phyloP scores from a whole-genome alignment of 2,113 vertebrate species.

The Octodon degus region DNA sequence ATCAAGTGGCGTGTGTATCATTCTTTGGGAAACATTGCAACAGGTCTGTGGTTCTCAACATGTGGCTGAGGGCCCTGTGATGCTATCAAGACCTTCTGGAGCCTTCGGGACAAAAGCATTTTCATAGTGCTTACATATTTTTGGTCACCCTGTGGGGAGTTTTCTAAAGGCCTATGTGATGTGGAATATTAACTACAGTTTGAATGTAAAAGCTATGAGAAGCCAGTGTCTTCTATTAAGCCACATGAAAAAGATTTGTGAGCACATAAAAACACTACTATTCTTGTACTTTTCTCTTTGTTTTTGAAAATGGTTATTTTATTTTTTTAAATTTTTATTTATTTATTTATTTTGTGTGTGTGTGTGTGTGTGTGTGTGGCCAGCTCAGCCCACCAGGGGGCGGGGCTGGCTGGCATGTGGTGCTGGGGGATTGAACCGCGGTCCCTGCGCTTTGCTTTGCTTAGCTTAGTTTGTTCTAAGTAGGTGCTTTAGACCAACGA shows the following conservation, averaged over 20 bases:
- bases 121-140: not conserved
- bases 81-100: too few relatives aligned
- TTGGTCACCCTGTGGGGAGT: not conserved
- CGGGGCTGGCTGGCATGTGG: too few relatives aligned
- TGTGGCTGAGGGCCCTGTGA: not conserved
- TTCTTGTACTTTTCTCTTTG: not conserved
- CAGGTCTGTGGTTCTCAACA: not conserved
- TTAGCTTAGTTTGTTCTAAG: too few relatives aligned
- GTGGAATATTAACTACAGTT: not conserved
- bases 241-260: not conserved
- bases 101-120: not conserved
- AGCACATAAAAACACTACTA: not conserved
- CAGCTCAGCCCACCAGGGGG: too few relatives aligned
- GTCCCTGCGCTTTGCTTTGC: too few relatives aligned
- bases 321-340: too few relatives aligned
- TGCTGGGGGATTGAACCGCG: too few relatives aligned
- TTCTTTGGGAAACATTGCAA: not conserved
- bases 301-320: not conserved
- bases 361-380: too few relatives aligned
- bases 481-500: too few relatives aligned
- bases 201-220: not conserved
- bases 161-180: not conserved
- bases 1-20: not conserved
- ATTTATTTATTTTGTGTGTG: too few relatives aligned
- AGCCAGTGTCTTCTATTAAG: not conserved